These are phyloP conservation scores for Sminthurides bifidus DNA, from an alignment of 1,140 invertebrate species.

Conservation along the genomic window DNA sequence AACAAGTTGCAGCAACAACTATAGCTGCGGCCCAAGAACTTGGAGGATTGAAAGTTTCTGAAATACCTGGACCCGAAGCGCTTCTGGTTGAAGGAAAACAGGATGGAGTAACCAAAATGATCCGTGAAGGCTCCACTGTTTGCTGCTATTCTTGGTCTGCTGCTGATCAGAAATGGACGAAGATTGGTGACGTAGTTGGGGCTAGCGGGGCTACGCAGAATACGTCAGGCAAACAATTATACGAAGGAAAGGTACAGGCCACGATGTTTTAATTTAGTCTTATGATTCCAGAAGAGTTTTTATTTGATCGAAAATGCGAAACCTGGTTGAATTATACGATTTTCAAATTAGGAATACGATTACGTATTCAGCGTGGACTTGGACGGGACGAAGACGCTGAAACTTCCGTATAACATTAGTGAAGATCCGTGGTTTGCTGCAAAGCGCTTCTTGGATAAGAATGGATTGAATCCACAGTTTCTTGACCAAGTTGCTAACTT, in stretches of 20 bases:
- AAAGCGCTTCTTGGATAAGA: slow-evolving; percentile 51
- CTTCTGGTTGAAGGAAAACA: slow-evolving; percentile 61
- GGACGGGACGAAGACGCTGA: slow-evolving; percentile 70
- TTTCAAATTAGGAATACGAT: slow-evolving; percentile 75
- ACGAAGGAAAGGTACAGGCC: slow-evolving; percentile 65
- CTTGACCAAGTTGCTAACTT: slow-evolving; percentile 93
- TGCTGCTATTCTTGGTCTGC: slow-evolving; percentile 69
- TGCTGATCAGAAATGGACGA: slow-evolving; percentile 59
- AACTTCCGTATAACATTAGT: slow-evolving; percentile 75
- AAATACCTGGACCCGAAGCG: slow-evolving; percentile 65
- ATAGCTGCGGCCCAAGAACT: slow-evolving; percentile 52
- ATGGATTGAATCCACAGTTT: slow-evolving; percentile 73
- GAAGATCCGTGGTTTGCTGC: slow-evolving; percentile 55
- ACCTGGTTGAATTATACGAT: too few relatives aligned
- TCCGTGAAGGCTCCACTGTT: slow-evolving; percentile 58
- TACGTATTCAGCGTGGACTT: slow-evolving; percentile 91
- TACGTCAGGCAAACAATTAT: slow-evolving; percentile 57
- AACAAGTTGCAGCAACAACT: slow-evolving; percentile 51
- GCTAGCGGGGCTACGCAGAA: slow-evolving; percentile 51
- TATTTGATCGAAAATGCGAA: too few relatives aligned
- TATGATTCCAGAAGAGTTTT: too few relatives aligned
- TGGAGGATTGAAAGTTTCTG: slow-evolving; percentile 68
- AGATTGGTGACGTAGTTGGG: slow-evolving; percentile 81
- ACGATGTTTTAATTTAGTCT: too few relatives aligned
- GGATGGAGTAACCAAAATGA: slow-evolving; percentile 77